Evolutionary conservation across 2,797 vertebrate genomes (phyloP).

Genomic region (Pangasius krempfi): DNA sequence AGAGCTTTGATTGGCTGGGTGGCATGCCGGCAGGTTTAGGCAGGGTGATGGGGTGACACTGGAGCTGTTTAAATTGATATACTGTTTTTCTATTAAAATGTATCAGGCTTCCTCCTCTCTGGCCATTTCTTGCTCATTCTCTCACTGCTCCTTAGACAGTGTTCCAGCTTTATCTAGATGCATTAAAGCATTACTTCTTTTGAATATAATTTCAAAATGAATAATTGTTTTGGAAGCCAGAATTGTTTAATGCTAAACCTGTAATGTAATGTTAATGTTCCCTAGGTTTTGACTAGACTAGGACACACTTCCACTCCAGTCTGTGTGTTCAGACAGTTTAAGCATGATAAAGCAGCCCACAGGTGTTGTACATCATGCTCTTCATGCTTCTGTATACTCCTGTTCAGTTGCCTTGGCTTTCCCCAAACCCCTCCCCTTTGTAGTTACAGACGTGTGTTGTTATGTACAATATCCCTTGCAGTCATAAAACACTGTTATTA

Average conservation of each 20-base stretch:
- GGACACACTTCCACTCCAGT: neutral
- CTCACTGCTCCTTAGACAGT: constrained; percentile 3
- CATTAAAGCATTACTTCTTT: neutral
- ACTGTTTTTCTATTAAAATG: constrained; percentile 67
- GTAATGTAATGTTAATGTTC: neutral
- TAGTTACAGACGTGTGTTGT: constrained; percentile 53
- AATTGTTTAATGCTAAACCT: neutral
- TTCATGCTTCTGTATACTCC: constrained; percentile 30
- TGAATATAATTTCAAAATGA: neutral
- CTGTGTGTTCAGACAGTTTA: constrained; percentile 36
- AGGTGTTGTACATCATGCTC: constrained; percentile 45
- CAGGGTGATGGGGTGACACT: constrained; percentile 64
- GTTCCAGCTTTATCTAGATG: neutral
- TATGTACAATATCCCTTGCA: constrained; percentile 60
- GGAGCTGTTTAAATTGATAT: constrained; percentile 66
- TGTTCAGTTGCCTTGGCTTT: constrained; percentile 45
- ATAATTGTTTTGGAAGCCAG: neutral
- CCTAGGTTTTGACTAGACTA: constrained; percentile 3
- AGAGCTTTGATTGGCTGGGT: constrained; percentile 86
- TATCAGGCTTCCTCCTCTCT: constrained; percentile 45
- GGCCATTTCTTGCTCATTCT: constrained; percentile 47
- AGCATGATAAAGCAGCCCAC: constrained; percentile 45
- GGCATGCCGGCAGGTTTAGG: constrained; percentile 87
- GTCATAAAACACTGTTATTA: constrained; percentile 63
- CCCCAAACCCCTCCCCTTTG: constrained; percentile 43